Evolutionary conservation across 2,888 invertebrate species (phyloP).

Genomic region (Empis livida): DNA sequence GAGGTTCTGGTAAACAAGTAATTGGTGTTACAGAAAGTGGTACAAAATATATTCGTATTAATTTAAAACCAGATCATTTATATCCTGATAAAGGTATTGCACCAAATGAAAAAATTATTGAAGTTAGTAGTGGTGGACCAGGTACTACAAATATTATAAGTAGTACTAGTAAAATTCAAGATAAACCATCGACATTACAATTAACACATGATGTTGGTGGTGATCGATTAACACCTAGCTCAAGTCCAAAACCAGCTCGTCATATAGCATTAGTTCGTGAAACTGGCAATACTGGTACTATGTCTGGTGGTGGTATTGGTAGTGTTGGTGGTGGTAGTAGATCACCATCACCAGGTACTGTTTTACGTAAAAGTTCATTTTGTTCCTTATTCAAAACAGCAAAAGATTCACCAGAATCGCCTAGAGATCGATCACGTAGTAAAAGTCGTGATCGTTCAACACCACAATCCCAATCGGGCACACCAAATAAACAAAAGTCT

Average conservation of each 20-base stretch:
- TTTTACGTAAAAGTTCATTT: constrained; percentile 67
- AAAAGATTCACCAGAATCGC: constrained; percentile 40
- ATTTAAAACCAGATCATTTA: constrained; percentile 60
- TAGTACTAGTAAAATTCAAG: constrained; percentile 14
- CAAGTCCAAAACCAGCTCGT: constrained; percentile 38
- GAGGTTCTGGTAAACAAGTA: constrained; percentile 17
- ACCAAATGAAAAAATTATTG: constrained; percentile 29
- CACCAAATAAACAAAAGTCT: constrained; percentile 51
- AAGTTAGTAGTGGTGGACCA: constrained; percentile 17
- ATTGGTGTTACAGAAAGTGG: constrained; percentile 32
- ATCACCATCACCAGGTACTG: constrained; percentile 56
- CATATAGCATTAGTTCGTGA: constrained; percentile 22
- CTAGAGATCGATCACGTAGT: constrained; percentile 44
- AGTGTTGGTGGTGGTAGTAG: constrained; percentile 30
- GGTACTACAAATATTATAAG: background rate
- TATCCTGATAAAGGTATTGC: constrained; percentile 47
- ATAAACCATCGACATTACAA: constrained; percentile 50
- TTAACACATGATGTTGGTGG: constrained; percentile 34
- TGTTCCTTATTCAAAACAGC: constrained; percentile 67
- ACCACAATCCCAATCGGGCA: constrained; percentile 38
- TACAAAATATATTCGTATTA: constrained; percentile 49
- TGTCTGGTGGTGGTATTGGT: constrained; percentile 22
- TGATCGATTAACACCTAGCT: constrained; percentile 37
- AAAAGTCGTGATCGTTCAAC: constrained; percentile 41
- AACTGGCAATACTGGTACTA: constrained; percentile 17